Conservation (phyloP, 2,888 invertebrate species). For the Agonopterix alstromeriana region DNA sequence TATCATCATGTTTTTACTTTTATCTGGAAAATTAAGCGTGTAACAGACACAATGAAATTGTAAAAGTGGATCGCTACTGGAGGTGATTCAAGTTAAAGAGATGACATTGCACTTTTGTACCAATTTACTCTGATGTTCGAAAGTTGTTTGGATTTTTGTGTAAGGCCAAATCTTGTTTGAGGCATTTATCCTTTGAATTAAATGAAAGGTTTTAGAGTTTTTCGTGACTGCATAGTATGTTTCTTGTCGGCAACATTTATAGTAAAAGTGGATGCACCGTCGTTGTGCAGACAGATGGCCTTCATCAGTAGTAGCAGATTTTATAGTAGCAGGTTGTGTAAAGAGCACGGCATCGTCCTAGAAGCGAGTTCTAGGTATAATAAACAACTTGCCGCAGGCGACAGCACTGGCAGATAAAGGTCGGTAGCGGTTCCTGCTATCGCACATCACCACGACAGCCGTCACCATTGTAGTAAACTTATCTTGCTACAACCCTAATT, state of each 20-base stretch:
- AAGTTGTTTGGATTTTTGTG: conserved; percentile 15
- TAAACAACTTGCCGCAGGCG: too few relatives aligned
- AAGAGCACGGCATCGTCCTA: too few relatives aligned
- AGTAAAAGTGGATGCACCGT: not conserved
- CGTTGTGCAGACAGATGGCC: too few relatives aligned
- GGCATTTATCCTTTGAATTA: conserved; percentile 5
- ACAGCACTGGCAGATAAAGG: conserved; percentile 4
- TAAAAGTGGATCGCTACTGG: conserved; percentile 17
- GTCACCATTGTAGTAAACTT: conserved; percentile 2
- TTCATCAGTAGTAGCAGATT: too few relatives aligned
- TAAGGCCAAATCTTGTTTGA: conserved; percentile 9
- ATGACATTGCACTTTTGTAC: conserved; percentile 25
- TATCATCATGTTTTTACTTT: conserved; percentile 8
- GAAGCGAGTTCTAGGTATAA: too few relatives aligned
- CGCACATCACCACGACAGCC: conserved; percentile 5
- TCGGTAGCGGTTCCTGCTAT: conserved; percentile 8
- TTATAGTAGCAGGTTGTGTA: too few relatives aligned
- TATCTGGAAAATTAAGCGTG: conserved; percentile 12
- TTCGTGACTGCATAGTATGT: not conserved
- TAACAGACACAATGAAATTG: conserved; percentile 10
- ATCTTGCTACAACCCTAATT: not conserved
- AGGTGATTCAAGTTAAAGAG: conserved; percentile 15
- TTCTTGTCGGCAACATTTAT: not conserved
- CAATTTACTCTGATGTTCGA: conserved; percentile 20
- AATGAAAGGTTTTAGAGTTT: conserved; percentile 2